Evolutionary conservation across 2,113 vertebrate species (phyloP), one percentile per base, ranked within the genome.

Genomic region (Zosterops japonicus): DNA sequence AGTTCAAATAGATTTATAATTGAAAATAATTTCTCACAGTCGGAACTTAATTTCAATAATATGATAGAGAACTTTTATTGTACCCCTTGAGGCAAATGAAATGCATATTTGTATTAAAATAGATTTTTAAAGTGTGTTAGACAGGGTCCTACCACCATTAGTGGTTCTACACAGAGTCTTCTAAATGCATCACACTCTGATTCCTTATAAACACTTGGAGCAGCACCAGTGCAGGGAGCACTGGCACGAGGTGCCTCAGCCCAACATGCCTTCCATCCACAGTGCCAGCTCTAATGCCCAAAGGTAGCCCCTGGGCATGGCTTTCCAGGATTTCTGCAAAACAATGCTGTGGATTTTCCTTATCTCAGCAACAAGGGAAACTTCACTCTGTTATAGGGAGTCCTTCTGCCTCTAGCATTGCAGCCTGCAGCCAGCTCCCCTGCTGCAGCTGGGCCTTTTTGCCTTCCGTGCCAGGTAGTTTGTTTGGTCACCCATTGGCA

Each of bases 261-360:
- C 31, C 13, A 15, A 31, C 0, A 0, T 33, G 65, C 21, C 10
- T n/a, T 41, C 35, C 17, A 9, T 63, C 29, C 14, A 12, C 28
- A 29, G 8, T 13, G 41, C 35, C 60, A 85, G 36, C 46, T 78
- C 60, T 65, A 41, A 52, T 87, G 82, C 57, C 47, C 61, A 52
- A 3, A 65, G 17, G 22, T 20, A 29, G 17, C 14, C 33, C 17
- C 36, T n/a, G 29, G 61, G 16, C 35, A 22, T 17, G 50, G 10
- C 28, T 18, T 55, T n/a, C 50, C 50, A 55, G 63, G 24, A 50
- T 33, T 91, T 59, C 24, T 91, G 1, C 19, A 50, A 14, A 57
- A 6, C 16, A 50, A 0, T 19, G 29, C 41, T 56, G 52, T 71
- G 44, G 12, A 4, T 83, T 44, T 75, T 56, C 47, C 64, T 35